phyloP scores from a whole-genome alignment of 2,797 vertebrate species.

The Mycteria americana region DNA sequence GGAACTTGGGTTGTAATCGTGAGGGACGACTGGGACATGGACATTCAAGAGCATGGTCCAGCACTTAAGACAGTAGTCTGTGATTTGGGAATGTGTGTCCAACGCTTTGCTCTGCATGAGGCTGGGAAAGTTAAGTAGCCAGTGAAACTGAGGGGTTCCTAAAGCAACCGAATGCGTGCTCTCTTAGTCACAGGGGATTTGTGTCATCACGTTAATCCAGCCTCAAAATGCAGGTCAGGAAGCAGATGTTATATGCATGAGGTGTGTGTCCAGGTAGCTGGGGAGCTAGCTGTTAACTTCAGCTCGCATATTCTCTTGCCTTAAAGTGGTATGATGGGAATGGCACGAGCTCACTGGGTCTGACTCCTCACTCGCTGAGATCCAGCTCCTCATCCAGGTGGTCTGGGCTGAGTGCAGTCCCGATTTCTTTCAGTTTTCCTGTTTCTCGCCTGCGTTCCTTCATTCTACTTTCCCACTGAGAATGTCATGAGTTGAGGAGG shows the following conservation, averaged over 20 bases:
- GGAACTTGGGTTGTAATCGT: background rate
- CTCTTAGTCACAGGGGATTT: background rate
- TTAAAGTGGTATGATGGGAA: background rate
- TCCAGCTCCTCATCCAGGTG: background rate
- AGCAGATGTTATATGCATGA: background rate
- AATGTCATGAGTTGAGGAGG: background rate
- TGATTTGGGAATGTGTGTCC: background rate
- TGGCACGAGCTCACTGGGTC: background rate
- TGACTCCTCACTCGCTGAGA: background rate
- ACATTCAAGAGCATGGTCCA: background rate
- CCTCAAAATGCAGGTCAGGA: background rate
- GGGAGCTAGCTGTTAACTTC: background rate
- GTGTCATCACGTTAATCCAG: background rate
- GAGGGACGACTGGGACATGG: no score
- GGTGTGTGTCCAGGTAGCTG: background rate
- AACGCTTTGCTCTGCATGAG: background rate
- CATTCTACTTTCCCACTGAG: background rate
- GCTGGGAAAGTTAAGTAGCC: background rate
- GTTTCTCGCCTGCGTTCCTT: background rate
- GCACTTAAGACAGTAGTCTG: rapidly evolving
- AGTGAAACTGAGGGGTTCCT: background rate
- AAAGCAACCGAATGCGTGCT: background rate
- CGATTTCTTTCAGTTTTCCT: background rate
- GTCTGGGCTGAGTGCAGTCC: rapidly evolving
- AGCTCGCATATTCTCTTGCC: background rate